phyloP scores from a whole-genome alignment of 2,113 vertebrate species.

The Pavo muticus region DNA sequence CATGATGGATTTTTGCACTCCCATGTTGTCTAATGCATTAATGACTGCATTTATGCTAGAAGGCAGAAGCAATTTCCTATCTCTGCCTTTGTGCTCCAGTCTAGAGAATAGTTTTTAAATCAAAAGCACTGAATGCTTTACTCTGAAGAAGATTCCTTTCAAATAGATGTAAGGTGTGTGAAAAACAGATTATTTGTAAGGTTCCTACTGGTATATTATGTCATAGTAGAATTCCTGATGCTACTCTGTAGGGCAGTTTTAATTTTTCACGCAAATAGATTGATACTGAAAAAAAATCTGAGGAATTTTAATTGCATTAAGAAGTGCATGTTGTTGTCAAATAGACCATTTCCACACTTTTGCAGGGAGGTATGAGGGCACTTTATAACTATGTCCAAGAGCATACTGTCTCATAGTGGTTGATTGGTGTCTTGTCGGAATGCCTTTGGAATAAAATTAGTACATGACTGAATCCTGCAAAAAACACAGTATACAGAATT shows the following conservation, averaged over 20 bases:
- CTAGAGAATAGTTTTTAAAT: not conserved
- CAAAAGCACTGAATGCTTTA: not conserved
- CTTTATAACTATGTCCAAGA: not conserved
- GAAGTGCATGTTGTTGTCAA: not conserved
- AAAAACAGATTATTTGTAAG: not conserved
- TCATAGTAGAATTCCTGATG: not conserved
- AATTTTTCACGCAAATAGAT: not conserved
- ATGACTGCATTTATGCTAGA: not conserved
- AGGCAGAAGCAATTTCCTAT: not conserved
- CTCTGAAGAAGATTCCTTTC: not conserved
- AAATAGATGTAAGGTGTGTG: not conserved
- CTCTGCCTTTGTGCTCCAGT: not conserved
- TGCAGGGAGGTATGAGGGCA: not conserved
- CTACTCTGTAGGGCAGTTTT: not conserved
- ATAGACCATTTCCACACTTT: not conserved
- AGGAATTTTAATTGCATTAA: not conserved
- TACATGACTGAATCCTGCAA: not conserved
- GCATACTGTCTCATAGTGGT: not conserved
- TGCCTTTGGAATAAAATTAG: not conserved
- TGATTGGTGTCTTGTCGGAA: not conserved
- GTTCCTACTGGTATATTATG: not conserved
- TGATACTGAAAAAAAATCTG: rapidly evolving
- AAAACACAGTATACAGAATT: not conserved
- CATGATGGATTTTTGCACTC: not conserved
- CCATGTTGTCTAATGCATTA: not conserved